Evolutionary conservation across 92 coral and sea anemone species (phyloP).

Genomic region (Epizoanthus stellaris): DNA sequence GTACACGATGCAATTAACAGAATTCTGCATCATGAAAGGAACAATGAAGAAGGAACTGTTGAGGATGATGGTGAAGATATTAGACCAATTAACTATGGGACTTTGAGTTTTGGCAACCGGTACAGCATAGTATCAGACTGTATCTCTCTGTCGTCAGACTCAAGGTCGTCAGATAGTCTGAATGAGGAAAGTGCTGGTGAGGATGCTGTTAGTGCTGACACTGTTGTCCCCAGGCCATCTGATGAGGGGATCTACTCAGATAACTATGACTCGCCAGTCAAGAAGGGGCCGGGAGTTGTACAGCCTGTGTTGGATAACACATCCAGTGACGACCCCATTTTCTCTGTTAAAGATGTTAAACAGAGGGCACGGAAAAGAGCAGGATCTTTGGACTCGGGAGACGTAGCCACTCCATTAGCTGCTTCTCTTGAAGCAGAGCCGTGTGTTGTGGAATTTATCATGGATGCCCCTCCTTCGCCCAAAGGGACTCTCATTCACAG

Average conservation of each 20-base stretch:
- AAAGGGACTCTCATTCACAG: slow-evolving; percentile 36
- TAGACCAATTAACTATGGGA: slow-evolving; percentile 71
- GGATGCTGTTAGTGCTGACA: not conserved
- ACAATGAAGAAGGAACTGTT: slow-evolving; percentile 42
- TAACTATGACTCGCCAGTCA: slow-evolving; percentile 65
- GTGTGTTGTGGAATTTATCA: slow-evolving; percentile 63
- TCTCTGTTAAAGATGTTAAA: not conserved
- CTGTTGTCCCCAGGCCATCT: slow-evolving; percentile 26
- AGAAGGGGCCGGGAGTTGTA: not conserved
- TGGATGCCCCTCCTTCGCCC: slow-evolving; percentile 82
- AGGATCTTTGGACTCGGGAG: not conserved
- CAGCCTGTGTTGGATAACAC: not conserved
- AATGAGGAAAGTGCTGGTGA: slow-evolving; percentile 62
- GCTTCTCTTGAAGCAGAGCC: slow-evolving; percentile 34
- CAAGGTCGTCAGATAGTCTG: slow-evolving; percentile 81
- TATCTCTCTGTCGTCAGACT: slow-evolving; percentile 91
- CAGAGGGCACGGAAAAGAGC: slow-evolving; percentile 1
- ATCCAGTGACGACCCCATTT: not conserved
- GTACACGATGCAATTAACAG: slow-evolving; percentile 20
- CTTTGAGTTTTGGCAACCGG: slow-evolving; percentile 88
- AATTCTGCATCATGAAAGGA: slow-evolving; percentile 27
- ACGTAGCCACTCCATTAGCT: not conserved
- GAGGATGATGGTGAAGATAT: slow-evolving; percentile 58
- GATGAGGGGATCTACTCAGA: slow-evolving; percentile 83
- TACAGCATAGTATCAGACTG: slow-evolving; percentile 99